Percentiles rank a stretch among this genome's conserved stretches.
phyloP scores from a whole-genome alignment of 2,113 vertebrate species.

The Perca flavescens region DNA sequence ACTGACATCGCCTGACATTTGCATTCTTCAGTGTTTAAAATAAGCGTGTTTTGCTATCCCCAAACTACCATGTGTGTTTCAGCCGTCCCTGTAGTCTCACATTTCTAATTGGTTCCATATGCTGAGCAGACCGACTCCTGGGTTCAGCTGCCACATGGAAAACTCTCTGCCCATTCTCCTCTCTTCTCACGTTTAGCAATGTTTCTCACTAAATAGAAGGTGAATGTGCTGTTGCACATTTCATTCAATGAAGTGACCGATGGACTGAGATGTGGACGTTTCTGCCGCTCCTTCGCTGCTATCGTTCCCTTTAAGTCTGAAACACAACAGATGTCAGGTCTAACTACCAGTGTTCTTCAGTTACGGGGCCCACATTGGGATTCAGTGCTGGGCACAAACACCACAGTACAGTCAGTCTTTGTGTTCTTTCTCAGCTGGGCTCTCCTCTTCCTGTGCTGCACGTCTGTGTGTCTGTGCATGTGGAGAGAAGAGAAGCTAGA shows the following conservation, averaged over 20 bases:
- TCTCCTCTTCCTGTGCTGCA: slow-evolving; percentile 21
- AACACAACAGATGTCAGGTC: slow-evolving; percentile 8
- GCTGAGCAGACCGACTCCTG: slow-evolving; percentile 58
- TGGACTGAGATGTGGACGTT: background rate
- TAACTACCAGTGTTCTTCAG: background rate
- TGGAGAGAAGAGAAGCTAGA: slow-evolving; percentile 1
- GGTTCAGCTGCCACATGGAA: slow-evolving; percentile 45
- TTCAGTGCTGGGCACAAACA: slow-evolving; percentile 19
- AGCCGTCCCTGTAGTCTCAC: slow-evolving; percentile 54
- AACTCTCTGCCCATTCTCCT: slow-evolving; percentile 10
- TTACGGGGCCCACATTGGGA: slow-evolving; percentile 29
- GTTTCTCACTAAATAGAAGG: background rate
- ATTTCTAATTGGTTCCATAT: slow-evolving; percentile 76
- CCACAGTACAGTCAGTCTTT: slow-evolving; percentile 32
- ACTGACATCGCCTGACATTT: background rate
- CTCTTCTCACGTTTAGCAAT: background rate
- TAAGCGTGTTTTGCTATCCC: slow-evolving; percentile 7
- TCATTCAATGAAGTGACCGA: background rate
- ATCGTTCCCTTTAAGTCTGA: background rate
- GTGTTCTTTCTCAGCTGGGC: slow-evolving; percentile 58
- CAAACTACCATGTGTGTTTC: slow-evolving; percentile 23
- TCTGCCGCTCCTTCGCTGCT: background rate
- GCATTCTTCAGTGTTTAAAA: slow-evolving; percentile 1
- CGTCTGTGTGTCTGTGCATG: slow-evolving; percentile 1
- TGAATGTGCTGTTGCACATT: background rate